Conservation (phyloP, 2,888 invertebrate species). For the Venustoraphidia nigricollis region DNA sequence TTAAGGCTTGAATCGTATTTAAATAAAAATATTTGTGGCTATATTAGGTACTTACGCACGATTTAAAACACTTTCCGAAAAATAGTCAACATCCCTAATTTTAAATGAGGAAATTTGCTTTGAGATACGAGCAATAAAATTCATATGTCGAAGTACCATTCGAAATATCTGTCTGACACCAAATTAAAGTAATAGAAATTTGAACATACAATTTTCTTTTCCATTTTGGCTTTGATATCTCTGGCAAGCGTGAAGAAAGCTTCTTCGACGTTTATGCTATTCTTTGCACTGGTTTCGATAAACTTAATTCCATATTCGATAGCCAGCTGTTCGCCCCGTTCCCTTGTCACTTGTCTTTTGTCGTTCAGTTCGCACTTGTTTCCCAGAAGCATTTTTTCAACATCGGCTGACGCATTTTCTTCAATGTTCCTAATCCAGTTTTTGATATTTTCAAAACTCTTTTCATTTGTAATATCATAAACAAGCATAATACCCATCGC, state of each 20-base stretch:
- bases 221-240: conserved; percentile 96
- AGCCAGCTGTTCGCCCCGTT: conserved; percentile 91
- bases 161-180: no score
- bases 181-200: background rate
- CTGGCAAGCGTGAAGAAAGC: conserved; percentile 95
- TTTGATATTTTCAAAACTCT: conserved; percentile 97
- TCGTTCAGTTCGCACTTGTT: conserved; percentile 98
- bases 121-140: no score
- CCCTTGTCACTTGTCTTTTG: conserved; percentile 89
- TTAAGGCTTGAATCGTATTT: no score
- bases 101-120: no score
- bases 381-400: conserved; percentile 97
- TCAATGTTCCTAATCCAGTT: conserved; percentile 99
- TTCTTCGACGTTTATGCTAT: conserved; percentile 93
- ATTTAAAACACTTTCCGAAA: no score
- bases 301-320: conserved; percentile 98
- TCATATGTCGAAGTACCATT: no score
- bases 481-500: conserved; percentile 99
- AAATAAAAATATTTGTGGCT: no score
- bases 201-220: conserved; percentile 82
- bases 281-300: conserved; percentile 98
- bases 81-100: no score
- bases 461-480: conserved; percentile 98
- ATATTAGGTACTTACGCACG: no score
- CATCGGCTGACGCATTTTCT: conserved; percentile 96